Evolutionary conservation across 1,140 invertebrate genomes (phyloP).

Genomic region (Antheraea pernyi): DNA sequence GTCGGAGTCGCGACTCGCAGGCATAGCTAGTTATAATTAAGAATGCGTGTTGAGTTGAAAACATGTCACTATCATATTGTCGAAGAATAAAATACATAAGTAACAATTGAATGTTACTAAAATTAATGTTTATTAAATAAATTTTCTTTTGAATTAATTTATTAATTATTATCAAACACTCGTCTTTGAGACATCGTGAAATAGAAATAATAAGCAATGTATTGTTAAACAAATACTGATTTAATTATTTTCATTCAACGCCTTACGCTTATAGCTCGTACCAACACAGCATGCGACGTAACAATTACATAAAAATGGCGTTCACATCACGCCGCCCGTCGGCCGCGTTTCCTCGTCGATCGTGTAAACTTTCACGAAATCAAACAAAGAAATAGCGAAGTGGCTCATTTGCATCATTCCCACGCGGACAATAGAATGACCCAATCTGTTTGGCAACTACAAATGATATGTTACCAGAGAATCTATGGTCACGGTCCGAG

Average conservation of each 20-base stretch:
- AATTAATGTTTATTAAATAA: too few species aligned
- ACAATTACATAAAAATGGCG: constrained; percentile 78
- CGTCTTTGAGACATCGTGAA: too few species aligned
- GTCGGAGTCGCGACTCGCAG: too few species aligned
- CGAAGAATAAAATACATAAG: too few species aligned
- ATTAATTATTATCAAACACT: too few species aligned
- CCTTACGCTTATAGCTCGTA: constrained; percentile 29
- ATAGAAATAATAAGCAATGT: too few species aligned
- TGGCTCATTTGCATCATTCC: constrained; percentile 76
- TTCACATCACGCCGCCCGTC: constrained; percentile 65
- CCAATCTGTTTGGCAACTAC: constrained; percentile 70
- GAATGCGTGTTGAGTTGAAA: too few species aligned
- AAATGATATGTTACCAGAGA: constrained; percentile 66
- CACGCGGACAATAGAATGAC: constrained; percentile 75
- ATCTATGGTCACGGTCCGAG: constrained; percentile 59
- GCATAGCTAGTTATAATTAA: too few species aligned
- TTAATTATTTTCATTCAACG: neutral
- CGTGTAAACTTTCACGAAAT: constrained; percentile 78
- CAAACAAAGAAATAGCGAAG: constrained; percentile 78
- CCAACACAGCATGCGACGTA: constrained; percentile 53
- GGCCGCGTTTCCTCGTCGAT: constrained; percentile 73
- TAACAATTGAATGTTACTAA: too few species aligned
- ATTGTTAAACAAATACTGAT: too few species aligned
- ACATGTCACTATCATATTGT: too few species aligned
- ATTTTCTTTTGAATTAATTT: too few species aligned